These are phyloP conservation scores for Nebria salina DNA, from an alignment of 2,888 invertebrate species.

Conservation along the genomic window DNA sequence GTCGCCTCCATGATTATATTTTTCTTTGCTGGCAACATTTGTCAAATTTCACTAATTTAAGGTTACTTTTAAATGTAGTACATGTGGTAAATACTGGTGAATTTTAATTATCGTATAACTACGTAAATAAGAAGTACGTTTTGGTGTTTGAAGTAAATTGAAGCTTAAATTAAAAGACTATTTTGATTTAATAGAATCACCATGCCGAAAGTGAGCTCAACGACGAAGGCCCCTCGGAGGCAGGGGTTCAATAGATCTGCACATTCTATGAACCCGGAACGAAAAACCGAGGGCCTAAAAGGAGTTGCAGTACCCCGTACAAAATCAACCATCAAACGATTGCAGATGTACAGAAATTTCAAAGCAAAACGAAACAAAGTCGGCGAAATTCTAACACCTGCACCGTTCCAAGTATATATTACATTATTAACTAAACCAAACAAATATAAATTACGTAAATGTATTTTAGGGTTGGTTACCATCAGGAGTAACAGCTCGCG, in stretches of 20 bases:
- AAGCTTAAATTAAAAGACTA: neutral
- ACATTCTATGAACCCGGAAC: conserved; percentile 96
- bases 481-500: conserved; percentile 90
- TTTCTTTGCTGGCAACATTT: neutral
- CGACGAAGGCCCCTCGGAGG: conserved; percentile 79
- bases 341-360: conserved; percentile 98
- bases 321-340: conserved; percentile 92
- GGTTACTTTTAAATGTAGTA: neutral
- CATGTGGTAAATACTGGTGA: neutral
- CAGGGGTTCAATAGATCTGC: conserved; percentile 86
- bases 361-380: conserved; percentile 91
- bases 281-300: conserved; percentile 79
- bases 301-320: conserved; percentile 87
- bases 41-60: neutral
- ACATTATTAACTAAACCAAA: neutral
- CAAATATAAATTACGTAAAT: neutral
- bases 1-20: too few species aligned
- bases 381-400: conserved; percentile 92
- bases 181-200: neutral
- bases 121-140: neutral
- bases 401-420: conserved; percentile 83
- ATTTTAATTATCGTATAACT: neutral
- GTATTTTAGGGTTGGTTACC: conserved; percentile 73
- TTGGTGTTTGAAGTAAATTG: neutral
- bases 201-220: conserved; percentile 82